Evolutionary conservation across 1,140 invertebrate species (phyloP), one percentile per base, ranked within the genome.

Genomic region (Scaptodrosophila lebanonensis): DNA sequence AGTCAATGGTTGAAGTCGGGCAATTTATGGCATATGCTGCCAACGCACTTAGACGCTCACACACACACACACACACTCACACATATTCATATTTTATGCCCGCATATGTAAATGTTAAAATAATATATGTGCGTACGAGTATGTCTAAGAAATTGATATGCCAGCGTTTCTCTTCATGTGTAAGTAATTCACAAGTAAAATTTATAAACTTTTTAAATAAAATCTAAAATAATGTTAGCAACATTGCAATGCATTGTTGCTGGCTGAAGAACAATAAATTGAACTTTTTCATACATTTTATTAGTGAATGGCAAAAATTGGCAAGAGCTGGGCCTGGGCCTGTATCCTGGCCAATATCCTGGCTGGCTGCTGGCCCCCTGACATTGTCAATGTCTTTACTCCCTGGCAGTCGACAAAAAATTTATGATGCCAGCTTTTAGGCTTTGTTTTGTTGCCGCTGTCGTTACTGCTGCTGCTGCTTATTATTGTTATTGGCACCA

Each of bases 371-470:
- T 16, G 33, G 43, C 59, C 60, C 35, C 53, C 60, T 69, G 75
- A 66, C 60, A 79, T 68, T 79, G 73, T 79, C 68, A 79, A 79
- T 56, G 75, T 73, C 60, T 79, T 79, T 71, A 3, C 30, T 22
- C 17, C 32, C 40, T 38, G 52, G 25, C 45, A 68, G 44, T 44
- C 49, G 44, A 20, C 44, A 50, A 52, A 69, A 66, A 82, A 79
- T 79, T 79, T 79, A 79, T 79, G 75, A 69, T 75, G 75, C 48
- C 75, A 79, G 75, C 75, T 79, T 79, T 82, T 82, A 79, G 75
- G 75, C 75, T 79, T 79, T 79, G 75, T 79, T 79, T 79, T 79
- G n/a, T n/a, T n/a, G n/a, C n/a, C n/a, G n/a, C n/a, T n/a, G n/a
- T n/a, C n/a, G n/a, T n/a, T n/a, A n/a, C n/a, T n/a, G n/a, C n/a